Evolutionary conservation across 2,888 invertebrate genomes (phyloP), one percentile per base, ranked within the genome.

Genomic region (Rhodophaea formosa): DNA sequence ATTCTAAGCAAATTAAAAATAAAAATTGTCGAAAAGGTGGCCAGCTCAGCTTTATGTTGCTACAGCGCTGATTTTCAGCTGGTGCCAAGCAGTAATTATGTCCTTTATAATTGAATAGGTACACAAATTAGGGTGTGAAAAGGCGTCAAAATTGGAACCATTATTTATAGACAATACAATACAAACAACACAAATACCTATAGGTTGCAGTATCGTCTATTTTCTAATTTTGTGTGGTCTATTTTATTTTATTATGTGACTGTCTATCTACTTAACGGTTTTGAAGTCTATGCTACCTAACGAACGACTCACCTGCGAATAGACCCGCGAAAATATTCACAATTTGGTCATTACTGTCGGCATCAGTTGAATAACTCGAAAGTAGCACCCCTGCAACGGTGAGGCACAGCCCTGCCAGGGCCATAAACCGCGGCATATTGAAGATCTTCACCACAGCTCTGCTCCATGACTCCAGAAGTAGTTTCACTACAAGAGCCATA

Each of bases 391-490:
- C 93, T 0, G 93, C 92, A 53, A 93, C 93, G 0, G 92, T 92
- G 66, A 93, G 68, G 67, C 93, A 93, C 39, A 93, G 86, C 3
- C 93, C 93, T 1, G 93, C 83, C 44, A 92, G 79, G 0, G 92
- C 92, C 66, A 93, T 92, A 45, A 93, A 86, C 60, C 93, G 77
- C 0, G 93, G 93, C 92, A 93, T 93, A 61, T 91, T 92, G 72
- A 92, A 92, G 44, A 84, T 82, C 62, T 89, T 90, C 62, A 93
- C 92, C 54, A 94, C 79, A 8, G 89, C 88, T 53, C 92, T 79
- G 62, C 93, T 90, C 91, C 93, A 93, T 6, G 94, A 93, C 74
- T 94, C 94, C 81, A 87, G 66, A 57, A 94, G 81, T 47, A 92
- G 86, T 75, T 92, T 89, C 64, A 93, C 92, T 8, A 93, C 92